A percentile compares a stretch with the other conserved stretches of the same genome.
Conservation (phyloP, 1,140 invertebrate genomes). For the Neotoxoptera formosana region DNA sequence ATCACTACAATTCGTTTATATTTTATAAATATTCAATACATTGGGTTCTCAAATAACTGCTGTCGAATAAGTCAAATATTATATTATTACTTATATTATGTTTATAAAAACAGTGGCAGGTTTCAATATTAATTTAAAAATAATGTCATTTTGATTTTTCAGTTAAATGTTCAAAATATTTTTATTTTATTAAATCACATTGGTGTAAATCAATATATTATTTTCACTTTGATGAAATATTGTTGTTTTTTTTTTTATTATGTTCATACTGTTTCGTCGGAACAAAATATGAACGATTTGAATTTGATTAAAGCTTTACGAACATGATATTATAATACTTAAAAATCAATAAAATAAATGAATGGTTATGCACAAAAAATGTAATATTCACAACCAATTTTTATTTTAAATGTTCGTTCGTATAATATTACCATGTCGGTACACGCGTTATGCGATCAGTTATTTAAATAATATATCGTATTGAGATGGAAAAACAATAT, state of each 20-base stretch:
- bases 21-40: no score
- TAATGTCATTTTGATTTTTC: neutral
- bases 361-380: neutral
- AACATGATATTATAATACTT: neutral
- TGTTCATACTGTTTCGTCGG: neutral
- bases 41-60: no score
- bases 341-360: neutral
- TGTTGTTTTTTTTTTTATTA: neutral
- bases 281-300: neutral
- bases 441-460: neutral
- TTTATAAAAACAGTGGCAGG: no score
- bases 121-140: neutral
- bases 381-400: neutral
- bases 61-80: no score
- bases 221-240: neutral
- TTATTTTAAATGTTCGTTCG: neutral
- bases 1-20: no score
- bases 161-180: neutral
- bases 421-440: no score
- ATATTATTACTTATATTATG: neutral
- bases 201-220: neutral
- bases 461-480: neutral
- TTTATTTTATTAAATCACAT: neutral
- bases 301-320: neutral
- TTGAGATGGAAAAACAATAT: neutral